phyloP scores from a whole-genome alignment of 2,797 vertebrate genomes.

The Lepus oiostolus region DNA sequence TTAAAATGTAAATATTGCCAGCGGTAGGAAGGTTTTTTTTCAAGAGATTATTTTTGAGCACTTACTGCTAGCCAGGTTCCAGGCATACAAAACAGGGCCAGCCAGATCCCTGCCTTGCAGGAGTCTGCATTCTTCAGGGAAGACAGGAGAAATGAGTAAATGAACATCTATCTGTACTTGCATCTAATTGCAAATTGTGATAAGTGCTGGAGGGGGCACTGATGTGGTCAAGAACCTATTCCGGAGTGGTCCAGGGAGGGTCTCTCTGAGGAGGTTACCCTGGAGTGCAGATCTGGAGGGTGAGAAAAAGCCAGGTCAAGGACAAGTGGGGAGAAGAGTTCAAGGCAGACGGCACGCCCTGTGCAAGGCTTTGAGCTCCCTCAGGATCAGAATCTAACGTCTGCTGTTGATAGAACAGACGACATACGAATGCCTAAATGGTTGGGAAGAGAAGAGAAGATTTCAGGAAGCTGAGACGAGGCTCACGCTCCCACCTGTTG shows the following conservation, averaged over 20 bases:
- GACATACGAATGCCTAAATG: neutral
- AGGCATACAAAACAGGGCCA: neutral
- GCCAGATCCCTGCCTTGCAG: neutral
- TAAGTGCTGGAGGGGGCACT: conserved; percentile 16
- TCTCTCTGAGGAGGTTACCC: neutral
- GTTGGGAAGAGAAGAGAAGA: neutral
- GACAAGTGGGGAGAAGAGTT: neutral
- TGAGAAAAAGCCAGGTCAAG: neutral
- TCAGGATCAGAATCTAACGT: neutral
- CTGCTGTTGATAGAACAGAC: neutral
- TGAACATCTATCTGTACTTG: neutral
- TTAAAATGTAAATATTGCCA: conserved; percentile 40
- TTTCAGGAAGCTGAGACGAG: neutral
- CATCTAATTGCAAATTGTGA: conserved; percentile 37
- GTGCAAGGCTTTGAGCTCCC: neutral
- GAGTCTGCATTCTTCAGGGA: neutral
- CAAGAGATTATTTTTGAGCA: conserved; percentile 12
- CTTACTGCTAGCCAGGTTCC: conserved; percentile 13
- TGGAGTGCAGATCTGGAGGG: neutral
- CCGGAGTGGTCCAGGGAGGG: neutral
- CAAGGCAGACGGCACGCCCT: neutral
- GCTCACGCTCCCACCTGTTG: too few species aligned
- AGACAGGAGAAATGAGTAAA: conserved; percentile 46
- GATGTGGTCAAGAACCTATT: neutral
- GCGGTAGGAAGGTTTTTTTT: neutral